phyloP scores from a whole-genome alignment of 2,888 invertebrate species.

The Troides oblongomaculatus region DNA sequence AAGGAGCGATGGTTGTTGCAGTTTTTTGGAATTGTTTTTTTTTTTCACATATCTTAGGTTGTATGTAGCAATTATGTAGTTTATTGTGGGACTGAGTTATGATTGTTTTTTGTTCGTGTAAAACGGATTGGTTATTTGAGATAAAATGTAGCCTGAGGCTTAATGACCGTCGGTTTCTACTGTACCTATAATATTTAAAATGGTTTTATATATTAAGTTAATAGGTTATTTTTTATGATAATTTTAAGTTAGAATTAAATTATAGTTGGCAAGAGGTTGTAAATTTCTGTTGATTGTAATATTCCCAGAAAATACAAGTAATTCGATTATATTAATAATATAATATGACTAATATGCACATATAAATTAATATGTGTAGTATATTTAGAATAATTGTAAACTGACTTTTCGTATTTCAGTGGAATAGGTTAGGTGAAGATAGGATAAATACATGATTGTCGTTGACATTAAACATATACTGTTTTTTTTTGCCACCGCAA shows the following conservation, averaged over 20 bases:
- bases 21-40: constrained; percentile 6
- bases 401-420: no score
- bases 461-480: no score
- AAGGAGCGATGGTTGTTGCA: background rate
- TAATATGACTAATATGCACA: no score
- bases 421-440: no score
- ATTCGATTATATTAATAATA: no score
- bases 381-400: no score
- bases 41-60: constrained; percentile 2
- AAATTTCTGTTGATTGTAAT: background rate
- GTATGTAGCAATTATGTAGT: constrained; percentile 7
- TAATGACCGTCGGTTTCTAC: constrained; percentile 4
- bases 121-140: constrained; percentile 4
- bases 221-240: background rate
- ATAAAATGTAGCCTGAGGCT: constrained; percentile 9
- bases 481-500: no score
- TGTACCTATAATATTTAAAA: constrained; percentile 1
- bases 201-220: constrained; percentile 2
- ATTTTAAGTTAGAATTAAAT: background rate
- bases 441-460: no score
- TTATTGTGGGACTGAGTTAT: constrained; percentile 9
- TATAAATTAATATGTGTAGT: no score
- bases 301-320: no score
- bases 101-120: constrained; percentile 5
- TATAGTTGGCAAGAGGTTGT: background rate